Base-by-base conservation (phyloP, 2,113 vertebrate genomes). In the Rhipidura dahli region DNA sequence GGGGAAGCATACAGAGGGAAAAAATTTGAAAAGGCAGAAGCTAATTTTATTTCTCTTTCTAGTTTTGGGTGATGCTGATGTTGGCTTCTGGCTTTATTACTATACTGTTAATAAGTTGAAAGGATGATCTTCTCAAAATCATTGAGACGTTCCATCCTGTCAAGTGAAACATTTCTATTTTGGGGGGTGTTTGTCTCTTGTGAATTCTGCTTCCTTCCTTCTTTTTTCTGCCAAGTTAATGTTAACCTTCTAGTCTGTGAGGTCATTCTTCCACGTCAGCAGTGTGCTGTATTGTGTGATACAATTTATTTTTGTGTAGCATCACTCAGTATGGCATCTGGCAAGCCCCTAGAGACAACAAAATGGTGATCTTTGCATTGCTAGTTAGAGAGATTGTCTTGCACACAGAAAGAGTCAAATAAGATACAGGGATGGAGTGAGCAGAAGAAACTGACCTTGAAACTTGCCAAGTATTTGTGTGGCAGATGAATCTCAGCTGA, bases 141-240 rank as follows among this genome's bases (percentile, higher is more conserved):
- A 50, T 53, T 90, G 78, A 93, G 91, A 82, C 60, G 59, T 92
- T 95, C 72, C 80, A 22, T 91, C 88, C 59, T 4, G 10, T 92
- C 59, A 80, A 94, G 81, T 59, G 77, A 96, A 96, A 40, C 83
- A 31, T 50, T 95, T 97, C 93, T 96, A 65, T 94, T 95, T 96
- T 96, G 44, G 77, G 89, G 61, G 44, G 13, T 82, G 73, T 90
- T 95, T 78, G 53, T 92, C 92, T 96, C 83, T 69, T 73, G 50
- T 79, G 87, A 93, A 90, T 93, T 95, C 70, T 93, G 51, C 87
- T 94, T 95, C 93, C 93, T 96, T 95, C 83, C 96, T 96, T 94
- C 82, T 60, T 95, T 92, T 95, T 92, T 95, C 86, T 95, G 85
- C 87, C 92, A 90, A 94, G 60, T 69, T 89, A 87, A 76, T 93